phyloP scores from a whole-genome alignment of 2,113 vertebrate species.

The Gobius niger region DNA sequence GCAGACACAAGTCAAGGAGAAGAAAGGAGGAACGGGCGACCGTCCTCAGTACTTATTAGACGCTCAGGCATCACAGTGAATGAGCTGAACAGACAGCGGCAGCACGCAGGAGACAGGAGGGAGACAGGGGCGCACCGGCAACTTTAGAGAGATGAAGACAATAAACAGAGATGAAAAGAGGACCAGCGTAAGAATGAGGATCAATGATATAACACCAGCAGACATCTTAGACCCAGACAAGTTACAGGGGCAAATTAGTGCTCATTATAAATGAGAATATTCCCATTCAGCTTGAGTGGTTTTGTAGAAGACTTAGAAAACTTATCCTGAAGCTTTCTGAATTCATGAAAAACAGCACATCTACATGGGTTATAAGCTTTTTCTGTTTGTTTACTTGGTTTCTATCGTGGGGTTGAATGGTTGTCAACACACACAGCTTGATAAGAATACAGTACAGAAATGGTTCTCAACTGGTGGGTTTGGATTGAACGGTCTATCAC shows the following conservation, averaged over 20 bases:
- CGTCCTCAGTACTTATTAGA: slow-evolving; percentile 72
- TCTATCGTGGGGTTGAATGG: too few species aligned
- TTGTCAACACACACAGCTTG: too few species aligned
- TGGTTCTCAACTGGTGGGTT: too few species aligned
- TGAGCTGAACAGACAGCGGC: slow-evolving; percentile 53
- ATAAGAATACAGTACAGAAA: too few species aligned
- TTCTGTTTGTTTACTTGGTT: too few species aligned
- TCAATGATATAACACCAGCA: slow-evolving; percentile 9
- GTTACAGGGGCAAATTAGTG: slow-evolving; percentile 12
- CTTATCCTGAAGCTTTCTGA: neutral
- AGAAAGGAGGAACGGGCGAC: slow-evolving; percentile 58
- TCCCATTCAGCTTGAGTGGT: neutral
- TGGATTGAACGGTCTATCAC: too few species aligned
- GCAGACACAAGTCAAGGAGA: slow-evolving; percentile 61
- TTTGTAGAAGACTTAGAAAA: neutral
- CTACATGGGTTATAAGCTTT: too few species aligned
- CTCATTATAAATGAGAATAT: too few species aligned
- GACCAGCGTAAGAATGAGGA: slow-evolving; percentile 17
- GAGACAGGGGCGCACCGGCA: slow-evolving; percentile 18
- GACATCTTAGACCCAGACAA: neutral
- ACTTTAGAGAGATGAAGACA: slow-evolving; percentile 38
- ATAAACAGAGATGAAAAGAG: slow-evolving; percentile 27
- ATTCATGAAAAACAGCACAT: too few species aligned
- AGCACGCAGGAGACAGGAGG: slow-evolving; percentile 25
- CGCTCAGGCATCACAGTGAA: slow-evolving; percentile 64